These are phyloP conservation scores for Oryzias celebensis DNA, from an alignment of 2,113 vertebrate genomes.

Conservation along the genomic window DNA sequence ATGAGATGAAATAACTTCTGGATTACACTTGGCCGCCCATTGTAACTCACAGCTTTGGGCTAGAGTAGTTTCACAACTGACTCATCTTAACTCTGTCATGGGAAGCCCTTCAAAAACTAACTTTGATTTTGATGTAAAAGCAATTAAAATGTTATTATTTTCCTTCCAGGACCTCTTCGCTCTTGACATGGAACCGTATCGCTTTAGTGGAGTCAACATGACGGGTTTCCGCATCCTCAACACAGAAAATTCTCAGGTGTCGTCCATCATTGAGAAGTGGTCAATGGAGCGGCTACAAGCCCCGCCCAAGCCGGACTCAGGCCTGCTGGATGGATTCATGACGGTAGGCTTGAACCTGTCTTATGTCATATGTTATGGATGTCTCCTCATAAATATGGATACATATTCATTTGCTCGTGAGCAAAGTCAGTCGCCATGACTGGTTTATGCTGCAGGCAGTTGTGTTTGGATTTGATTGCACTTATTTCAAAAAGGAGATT, in stretches of 20 bases:
- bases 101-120: too few relatives aligned
- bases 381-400: too few relatives aligned
- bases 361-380: background rate
- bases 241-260: conserved; percentile 93
- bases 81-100: conserved; percentile 8
- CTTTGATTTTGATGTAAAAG: too few relatives aligned
- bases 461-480: conserved; percentile 1
- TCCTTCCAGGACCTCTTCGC: conserved; percentile 89
- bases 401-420: too few relatives aligned
- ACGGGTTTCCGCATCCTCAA: conserved; percentile 96
- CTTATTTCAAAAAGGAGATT: background rate
- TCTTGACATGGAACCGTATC: conserved; percentile 96
- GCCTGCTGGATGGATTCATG: conserved; percentile 99
- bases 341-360: conserved; percentile 80
- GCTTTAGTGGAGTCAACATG: conserved; percentile 97
- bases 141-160: background rate
- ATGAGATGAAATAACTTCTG: conserved; percentile 40
- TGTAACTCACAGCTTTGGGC: conserved; percentile 16
- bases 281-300: conserved; percentile 97
- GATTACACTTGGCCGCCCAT: conserved; percentile 40
- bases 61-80: conserved; percentile 18
- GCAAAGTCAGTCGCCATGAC: too few relatives aligned
- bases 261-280: conserved; percentile 98
- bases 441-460: conserved; percentile 6
- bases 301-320: conserved; percentile 96